Evolutionary conservation across 2,888 invertebrate species (phyloP), one percentile per base, ranked within the genome.

Genomic region (Falcaria lacertinaria): DNA sequence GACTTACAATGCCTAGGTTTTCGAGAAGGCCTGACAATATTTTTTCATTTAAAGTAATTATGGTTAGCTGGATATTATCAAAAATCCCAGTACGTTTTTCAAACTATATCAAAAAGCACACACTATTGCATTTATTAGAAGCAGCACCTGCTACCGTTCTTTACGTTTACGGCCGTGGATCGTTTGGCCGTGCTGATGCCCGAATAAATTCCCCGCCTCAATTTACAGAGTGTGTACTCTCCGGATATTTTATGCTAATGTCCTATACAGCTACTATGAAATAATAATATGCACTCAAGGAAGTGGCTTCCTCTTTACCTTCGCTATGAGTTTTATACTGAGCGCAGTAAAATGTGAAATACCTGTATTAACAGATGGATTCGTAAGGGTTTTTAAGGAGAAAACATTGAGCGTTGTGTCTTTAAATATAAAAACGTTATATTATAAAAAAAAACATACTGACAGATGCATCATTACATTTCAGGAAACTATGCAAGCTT

Each of bases 221-320:
- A 69, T 76, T 71, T 69, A 55, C 57, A 51, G 56, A 73, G 69
- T 69, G 69, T 69, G 65, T 55, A 53, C 41, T 44, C 49, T 14
- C 64, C 54, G 49, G 60, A 68, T 74, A 73, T 72, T 78, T 80
- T 79, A 80, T 79, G 80, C 68, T 80, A 79, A 80, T 77, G 61
- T 57, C 37, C 64, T 57, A 69, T 65, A 64, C 61, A 53, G 69
- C 63, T 58, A 64, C 60, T 73, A 70, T 79, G 68, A 80, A 79
- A 80, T 80, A 76, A 80, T 79, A 78, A 79, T 73, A 69, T 49
- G 54, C 56, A 62, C 65, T 61, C 52, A 50, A 44, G 51, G 53
- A 58, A 65, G 50, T 42, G 44, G 48, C 53, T 52, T 54, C 53
- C 52, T 53, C 50, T 50, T 28, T 54, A 57, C 51, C 51, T 61